Conservation (phyloP, 2,888 invertebrate species). For the Luffia ferchaultella region DNA sequence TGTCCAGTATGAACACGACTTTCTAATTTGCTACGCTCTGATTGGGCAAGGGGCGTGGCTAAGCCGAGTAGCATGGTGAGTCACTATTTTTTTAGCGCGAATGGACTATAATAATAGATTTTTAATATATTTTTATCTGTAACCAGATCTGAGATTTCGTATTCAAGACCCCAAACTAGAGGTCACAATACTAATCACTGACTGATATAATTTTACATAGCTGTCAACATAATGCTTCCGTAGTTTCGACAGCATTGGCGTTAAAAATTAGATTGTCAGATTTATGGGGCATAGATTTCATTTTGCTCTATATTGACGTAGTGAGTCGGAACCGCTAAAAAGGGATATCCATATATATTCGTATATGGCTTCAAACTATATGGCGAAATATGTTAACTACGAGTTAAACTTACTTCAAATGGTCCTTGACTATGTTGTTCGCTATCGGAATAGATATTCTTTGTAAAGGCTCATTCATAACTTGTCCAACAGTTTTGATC, state of each 20-base stretch:
- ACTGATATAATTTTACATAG: not conserved
- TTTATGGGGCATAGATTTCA: not conserved
- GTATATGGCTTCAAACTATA: not conserved
- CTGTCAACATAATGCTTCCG: not conserved
- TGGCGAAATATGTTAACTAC: not conserved
- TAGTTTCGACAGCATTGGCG: not conserved
- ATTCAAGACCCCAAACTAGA: not conserved
- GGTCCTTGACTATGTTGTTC: slow-evolving; percentile 51
- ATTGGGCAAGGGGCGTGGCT: no score
- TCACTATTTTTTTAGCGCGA: not conserved
- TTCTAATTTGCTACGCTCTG: no score
- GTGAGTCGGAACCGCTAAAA: not conserved
- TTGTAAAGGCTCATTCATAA: slow-evolving; percentile 49
- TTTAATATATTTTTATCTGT: not conserved
- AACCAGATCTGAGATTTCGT: not conserved
- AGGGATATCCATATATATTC: not conserved
- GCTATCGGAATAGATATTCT: slow-evolving; percentile 40
- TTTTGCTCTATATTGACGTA: not conserved
- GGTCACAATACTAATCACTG: not conserved
- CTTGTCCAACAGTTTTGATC: slow-evolving; percentile 47
- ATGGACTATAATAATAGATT: not conserved
- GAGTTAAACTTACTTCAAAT: slow-evolving; percentile 44
- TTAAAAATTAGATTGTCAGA: not conserved
- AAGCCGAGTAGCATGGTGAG: not conserved
- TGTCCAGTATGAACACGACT: no score